Conservation (phyloP, 1,140 invertebrate genomes). For the Drosophila serrata region DNA sequence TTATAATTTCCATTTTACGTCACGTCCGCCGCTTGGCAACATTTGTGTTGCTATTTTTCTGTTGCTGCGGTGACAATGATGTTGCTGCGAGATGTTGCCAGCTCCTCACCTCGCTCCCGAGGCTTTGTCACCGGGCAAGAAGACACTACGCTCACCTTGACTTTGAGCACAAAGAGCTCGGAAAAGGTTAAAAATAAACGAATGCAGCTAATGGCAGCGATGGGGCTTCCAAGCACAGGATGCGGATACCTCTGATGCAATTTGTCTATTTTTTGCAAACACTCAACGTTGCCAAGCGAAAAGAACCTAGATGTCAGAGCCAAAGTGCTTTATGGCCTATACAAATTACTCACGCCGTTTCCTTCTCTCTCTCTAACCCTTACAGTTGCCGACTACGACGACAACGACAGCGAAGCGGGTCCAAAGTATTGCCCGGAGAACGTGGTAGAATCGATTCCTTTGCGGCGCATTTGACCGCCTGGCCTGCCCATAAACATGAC, state of each 20-base stretch:
- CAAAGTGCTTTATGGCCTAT: conserved; percentile 28
- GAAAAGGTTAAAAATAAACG: conserved; percentile 37
- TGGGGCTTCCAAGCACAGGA: conserved; percentile 43
- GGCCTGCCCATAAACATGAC: conserved; percentile 39
- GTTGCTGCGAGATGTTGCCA: conserved; percentile 27
- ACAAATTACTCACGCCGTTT: conserved; percentile 40
- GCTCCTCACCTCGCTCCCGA: conserved; percentile 1
- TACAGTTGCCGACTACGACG: conserved; percentile 24
- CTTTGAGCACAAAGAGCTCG: conserved; percentile 30
- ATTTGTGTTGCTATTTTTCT: conserved; percentile 9
- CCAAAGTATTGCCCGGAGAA: conserved; percentile 29
- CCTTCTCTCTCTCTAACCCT: conserved; percentile 24
- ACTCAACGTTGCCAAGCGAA: conserved; percentile 30
- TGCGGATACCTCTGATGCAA: conserved; percentile 37
- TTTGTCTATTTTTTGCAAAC: conserved; percentile 29
- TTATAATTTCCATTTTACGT: conserved; percentile 44
- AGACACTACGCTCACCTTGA: conserved; percentile 33
- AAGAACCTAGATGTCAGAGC: conserved; percentile 8
- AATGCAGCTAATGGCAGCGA: conserved; percentile 13
- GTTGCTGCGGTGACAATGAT: conserved; percentile 9
- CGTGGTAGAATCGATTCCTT: conserved; percentile 15
- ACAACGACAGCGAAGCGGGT: conserved; percentile 19
- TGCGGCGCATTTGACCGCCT: conserved; percentile 44
- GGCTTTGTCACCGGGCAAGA: conserved; percentile 18
- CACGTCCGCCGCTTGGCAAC: conserved; percentile 48